Conservation (phyloP, 30 jellyfish, hydroid and myxozoan genomes). For the Aurelia aurita complex sp. Pacific region DNA sequence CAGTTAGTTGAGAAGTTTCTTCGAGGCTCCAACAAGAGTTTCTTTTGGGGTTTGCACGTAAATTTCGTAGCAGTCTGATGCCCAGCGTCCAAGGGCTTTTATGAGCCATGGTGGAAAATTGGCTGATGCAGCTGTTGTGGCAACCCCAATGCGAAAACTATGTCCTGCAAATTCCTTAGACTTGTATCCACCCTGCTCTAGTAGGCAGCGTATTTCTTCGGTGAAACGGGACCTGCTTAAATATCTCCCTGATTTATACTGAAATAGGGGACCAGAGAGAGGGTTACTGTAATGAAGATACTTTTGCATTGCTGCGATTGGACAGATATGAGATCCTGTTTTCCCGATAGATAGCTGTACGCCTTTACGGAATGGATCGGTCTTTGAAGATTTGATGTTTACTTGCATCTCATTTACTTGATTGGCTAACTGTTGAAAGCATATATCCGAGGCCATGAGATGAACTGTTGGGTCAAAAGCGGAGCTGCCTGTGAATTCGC, state of each 20-base stretch:
- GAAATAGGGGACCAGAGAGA: background rate
- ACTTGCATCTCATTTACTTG: background rate
- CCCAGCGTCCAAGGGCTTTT: constrained; percentile 1
- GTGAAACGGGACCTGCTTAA: background rate
- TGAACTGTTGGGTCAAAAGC: background rate
- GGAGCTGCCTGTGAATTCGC: constrained; percentile 4
- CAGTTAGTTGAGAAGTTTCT: too few species aligned
- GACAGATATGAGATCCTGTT: background rate
- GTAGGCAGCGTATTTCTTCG: background rate
- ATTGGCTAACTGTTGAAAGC: background rate
- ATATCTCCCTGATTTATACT: background rate
- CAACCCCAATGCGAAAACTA: constrained; percentile 22
- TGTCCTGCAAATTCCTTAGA: constrained; percentile 10
- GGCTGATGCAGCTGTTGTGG: constrained; percentile 6
- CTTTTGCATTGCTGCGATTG: constrained; percentile 8
- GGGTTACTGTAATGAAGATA: background rate
- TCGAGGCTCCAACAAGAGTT: background rate
- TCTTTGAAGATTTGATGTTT: background rate
- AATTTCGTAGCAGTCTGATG: background rate
- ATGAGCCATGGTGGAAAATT: background rate
- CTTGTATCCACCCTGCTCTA: background rate
- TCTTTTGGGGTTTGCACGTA: background rate
- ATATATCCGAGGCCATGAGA: background rate
- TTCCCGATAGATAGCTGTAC: background rate
- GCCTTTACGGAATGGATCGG: constrained; percentile 42